Base-by-base conservation (phyloP, 2,113 vertebrate genomes). In the Beaufortia kweichowensis region DNA sequence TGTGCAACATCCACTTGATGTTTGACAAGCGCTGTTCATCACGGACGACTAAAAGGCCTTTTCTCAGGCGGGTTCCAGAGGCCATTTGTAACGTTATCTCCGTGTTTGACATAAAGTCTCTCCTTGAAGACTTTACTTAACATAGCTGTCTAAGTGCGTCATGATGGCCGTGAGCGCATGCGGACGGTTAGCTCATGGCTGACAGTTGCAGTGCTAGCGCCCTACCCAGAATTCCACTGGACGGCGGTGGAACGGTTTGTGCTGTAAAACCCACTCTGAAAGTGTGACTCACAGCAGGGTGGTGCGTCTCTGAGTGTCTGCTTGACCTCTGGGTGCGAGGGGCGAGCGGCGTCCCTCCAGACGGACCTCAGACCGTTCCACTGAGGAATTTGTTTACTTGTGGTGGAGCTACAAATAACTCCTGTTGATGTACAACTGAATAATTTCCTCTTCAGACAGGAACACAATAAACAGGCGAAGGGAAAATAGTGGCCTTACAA, bases 311-410 rank as follows among this genome's bases (percentile, higher is more conserved):
- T 33, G 56, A 26, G 28, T 66, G 26, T 70, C 2, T 17, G 67
- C 29, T 56, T 62, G 60, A 69, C 76, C 71, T 46, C 17, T 29
- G 19, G 29, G 72, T 75, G 76, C 68, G 6, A 2, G 46, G 63
- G 63, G 41, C 39, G 2, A 84, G 79, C 57, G 26, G 17, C 56
- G 81, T 72, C 73, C 64, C 79, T 85, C 77, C 60, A 82, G 82
- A 82, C 69, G 19, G 75, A 43, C 79, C 12, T 71, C 83, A 35
- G 61, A 86, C 84, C 82, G 76, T 84, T 88, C 84, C 74, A 57
- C 77, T 23, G 67, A 87, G 88, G 89, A 90, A 90, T 91, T 88
- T 91, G 91, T 92, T 92, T 91, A 90, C 88, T 90, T 88, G 88
- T 83, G 88, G 89, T 65, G n/a, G 31, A 78, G 85, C 89, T 90